Evolutionary conservation across 2,797 vertebrate species (phyloP).

Genomic region (Spondyliosoma cantharus): DNA sequence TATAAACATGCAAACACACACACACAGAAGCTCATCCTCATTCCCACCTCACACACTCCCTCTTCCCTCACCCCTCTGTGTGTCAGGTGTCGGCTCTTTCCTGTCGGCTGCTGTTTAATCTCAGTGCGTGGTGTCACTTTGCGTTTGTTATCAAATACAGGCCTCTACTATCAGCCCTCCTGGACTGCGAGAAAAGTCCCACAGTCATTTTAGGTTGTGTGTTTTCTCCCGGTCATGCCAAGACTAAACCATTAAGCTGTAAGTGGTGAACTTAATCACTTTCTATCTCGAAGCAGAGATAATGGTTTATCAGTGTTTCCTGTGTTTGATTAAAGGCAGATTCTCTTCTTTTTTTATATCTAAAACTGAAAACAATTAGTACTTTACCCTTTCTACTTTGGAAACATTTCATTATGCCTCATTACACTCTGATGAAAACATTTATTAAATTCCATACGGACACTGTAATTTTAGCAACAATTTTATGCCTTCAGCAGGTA

Average conservation of each 20-base stretch:
- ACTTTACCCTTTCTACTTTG: neutral
- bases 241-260: conserved; percentile 33
- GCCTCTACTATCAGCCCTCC: conserved; percentile 24
- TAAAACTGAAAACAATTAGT: too few relatives aligned
- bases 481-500: neutral
- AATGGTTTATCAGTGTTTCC: conserved; percentile 48
- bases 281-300: conserved; percentile 32
- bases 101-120: conserved; percentile 39
- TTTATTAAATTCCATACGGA: neutral
- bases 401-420: conserved; percentile 2
- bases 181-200: conserved; percentile 40
- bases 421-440: conserved; percentile 10
- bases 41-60: neutral
- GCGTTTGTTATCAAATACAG: conserved; percentile 62
- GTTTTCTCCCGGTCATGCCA: conserved; percentile 19
- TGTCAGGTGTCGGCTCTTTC: conserved; percentile 54
- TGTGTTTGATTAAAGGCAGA: conserved; percentile 40
- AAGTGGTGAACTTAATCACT: conserved; percentile 31
- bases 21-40: neutral
- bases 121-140: conserved; percentile 55
- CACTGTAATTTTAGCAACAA: neutral
- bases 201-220: conserved; percentile 17
- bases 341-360: conserved; percentile 13
- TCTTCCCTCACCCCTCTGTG: neutral
- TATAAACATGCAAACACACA: conserved; percentile 7